Evolutionary conservation across 2,888 invertebrate genomes (phyloP).

Genomic region (Steinernema hermaphroditum): DNA sequence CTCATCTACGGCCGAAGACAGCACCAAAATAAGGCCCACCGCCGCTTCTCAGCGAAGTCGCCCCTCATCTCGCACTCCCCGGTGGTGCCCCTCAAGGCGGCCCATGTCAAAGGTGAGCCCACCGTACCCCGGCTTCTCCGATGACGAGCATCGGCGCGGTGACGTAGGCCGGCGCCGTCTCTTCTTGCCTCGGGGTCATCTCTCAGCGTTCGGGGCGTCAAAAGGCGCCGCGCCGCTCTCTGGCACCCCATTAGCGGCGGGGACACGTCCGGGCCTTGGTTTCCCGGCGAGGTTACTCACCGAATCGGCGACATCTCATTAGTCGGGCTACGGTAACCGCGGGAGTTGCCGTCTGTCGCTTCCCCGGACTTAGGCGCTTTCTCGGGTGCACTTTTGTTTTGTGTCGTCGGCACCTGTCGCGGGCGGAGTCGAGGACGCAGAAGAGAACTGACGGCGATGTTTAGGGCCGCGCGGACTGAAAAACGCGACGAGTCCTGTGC

Average conservation of each 20-base stretch:
- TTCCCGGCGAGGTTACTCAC: not conserved
- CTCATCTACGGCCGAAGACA: conserved; percentile 10
- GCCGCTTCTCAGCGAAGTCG: conserved; percentile 33
- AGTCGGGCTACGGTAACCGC: not conserved
- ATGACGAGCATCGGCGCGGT: not conserved
- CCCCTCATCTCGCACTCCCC: conserved; percentile 42
- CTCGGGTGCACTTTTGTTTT: conserved; percentile 30
- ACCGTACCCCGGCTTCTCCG: conserved; percentile 13
- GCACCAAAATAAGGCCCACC: not conserved
- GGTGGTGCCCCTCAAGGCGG: conserved; percentile 32
- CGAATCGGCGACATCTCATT: not conserved
- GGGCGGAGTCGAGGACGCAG: not conserved
- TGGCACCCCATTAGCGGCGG: conserved; percentile 3
- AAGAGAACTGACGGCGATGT: no score
- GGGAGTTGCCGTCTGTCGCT: not conserved
- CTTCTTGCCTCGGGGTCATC: no score
- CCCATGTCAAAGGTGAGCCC: conserved; percentile 17
- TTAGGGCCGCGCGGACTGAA: conserved; percentile 55
- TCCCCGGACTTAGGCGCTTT: not conserved
- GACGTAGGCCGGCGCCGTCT: not conserved
- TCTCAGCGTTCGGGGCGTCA: conserved; percentile 10
- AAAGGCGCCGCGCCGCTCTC: not conserved
- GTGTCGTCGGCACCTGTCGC: not conserved
- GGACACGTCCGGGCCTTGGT: not conserved
- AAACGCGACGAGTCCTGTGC: conserved; percentile 58